Base-by-base conservation (phyloP, 2,797 vertebrate genomes). In the Hemibagrus guttatus region DNA sequence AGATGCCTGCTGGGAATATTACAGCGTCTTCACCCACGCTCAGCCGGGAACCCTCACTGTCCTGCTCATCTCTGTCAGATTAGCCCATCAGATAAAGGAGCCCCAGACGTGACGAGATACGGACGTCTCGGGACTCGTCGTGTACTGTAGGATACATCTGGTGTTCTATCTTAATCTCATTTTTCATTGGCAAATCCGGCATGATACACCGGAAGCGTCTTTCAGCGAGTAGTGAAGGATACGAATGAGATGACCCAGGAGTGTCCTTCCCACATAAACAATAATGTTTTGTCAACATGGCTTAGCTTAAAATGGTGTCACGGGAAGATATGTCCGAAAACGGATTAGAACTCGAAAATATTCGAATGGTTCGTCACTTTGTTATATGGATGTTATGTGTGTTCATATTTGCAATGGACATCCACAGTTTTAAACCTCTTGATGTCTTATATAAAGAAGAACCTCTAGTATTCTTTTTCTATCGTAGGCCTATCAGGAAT, bases 111-210 rank as follows among this genome's bases (percentile, higher is more conserved):
- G 90, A 90, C 74, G 85, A 84, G 75, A 91, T 89, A 90, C 82
- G 75, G 35, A 72, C 71, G 90, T 88, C 87, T 85, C 89, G 92
- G 92, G 91, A 92, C 49, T 46, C 26, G 90, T 90, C 79, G 88
- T 66, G 28, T 66, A 46, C 46, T 46, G 0, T 49, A 91, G 90
- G 89, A 84, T 85, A 83, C 81, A 81, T 88, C 88, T 91, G 84
- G 19, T 54, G 13, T 80, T 74, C 28, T 79, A 74, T 88, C 88
- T 72, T 6, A 42, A 56, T 81, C 88, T 84, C 88, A 86, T 93
- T 93, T 93, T 91, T 92, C 88, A 92, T 84, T 87, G 89, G 88
- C 91, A 88, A 92, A 88, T 59, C 74, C 79, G 87, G 91, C 87
- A 58, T 52, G 84, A 92, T 90, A 87, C 88, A 46, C 35, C 64